A percentile compares a stretch with the other conserved stretches of the same genome.
phyloP scores from a whole-genome alignment of 2,888 invertebrate genomes.

The Hedya salicella region DNA sequence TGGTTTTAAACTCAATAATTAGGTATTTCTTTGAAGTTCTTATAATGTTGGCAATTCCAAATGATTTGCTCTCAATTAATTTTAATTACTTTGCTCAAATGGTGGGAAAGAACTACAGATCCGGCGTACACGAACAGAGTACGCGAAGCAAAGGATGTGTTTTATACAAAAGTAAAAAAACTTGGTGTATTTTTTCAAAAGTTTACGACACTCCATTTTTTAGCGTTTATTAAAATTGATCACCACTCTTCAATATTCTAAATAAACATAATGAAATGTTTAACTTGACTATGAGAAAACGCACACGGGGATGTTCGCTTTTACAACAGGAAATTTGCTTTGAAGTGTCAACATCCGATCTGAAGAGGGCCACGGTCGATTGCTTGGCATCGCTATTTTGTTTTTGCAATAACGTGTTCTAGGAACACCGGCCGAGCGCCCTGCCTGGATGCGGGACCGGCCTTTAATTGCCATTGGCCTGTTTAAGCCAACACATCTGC shows the following conservation, averaged over 20 bases:
- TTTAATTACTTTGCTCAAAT: constrained; percentile 31
- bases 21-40: constrained; percentile 1
- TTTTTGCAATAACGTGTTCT: constrained; percentile 68
- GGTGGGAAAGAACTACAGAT: constrained; percentile 35
- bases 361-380: constrained; percentile 48
- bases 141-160: not conserved
- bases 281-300: constrained; percentile 20
- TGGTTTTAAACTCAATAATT: constrained; percentile 13
- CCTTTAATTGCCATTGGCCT: constrained; percentile 52
- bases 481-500: constrained; percentile 55
- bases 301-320: constrained; percentile 37
- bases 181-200: not conserved
- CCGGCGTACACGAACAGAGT: constrained; percentile 27
- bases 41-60: constrained; percentile 16
- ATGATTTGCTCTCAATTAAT: constrained; percentile 35
- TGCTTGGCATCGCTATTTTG: constrained; percentile 58
- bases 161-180: constrained; percentile 28
- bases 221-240: not conserved
- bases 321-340: constrained; percentile 54
- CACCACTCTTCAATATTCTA: not conserved
- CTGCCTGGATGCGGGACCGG: constrained; percentile 69
- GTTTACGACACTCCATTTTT: not conserved
- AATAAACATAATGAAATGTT: constrained; percentile 12
- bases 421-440: constrained; percentile 62
- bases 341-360: constrained; percentile 57